Percentiles rank a stretch among this genome's conserved stretches.
Conservation (phyloP, 2,797 vertebrate genomes). For the Enteromius argenteus region DNA sequence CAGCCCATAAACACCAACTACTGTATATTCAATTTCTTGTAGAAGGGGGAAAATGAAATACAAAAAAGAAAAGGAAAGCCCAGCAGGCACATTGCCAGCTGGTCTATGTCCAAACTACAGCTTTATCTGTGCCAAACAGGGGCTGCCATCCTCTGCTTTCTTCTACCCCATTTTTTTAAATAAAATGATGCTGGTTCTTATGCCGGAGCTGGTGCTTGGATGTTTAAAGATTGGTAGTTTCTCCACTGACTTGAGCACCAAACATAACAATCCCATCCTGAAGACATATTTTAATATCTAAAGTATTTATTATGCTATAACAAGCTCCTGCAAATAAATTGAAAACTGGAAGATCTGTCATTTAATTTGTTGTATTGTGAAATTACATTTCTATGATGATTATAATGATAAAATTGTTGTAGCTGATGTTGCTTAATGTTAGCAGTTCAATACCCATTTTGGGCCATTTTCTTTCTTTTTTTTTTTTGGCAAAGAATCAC, state of each 20-base stretch:
- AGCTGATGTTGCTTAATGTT: background rate
- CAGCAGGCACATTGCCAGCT: conserved; percentile 68
- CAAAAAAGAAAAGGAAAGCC: conserved; percentile 50
- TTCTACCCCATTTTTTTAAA: conserved; percentile 13
- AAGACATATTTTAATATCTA: background rate
- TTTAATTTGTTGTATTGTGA: background rate
- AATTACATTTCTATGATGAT: background rate
- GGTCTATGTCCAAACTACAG: conserved; percentile 70
- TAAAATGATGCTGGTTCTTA: background rate
- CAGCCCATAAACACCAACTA: conserved; percentile 41
- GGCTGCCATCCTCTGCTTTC: conserved; percentile 59
- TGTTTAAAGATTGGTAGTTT: background rate
- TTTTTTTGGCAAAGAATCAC: background rate
- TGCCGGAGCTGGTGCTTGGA: background rate
- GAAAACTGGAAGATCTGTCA: background rate
- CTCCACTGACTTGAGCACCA: background rate
- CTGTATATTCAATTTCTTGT: conserved; percentile 33
- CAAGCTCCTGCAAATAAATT: background rate
- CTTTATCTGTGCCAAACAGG: conserved; percentile 71
- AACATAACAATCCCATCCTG: background rate
- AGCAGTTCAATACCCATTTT: background rate
- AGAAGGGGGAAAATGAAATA: conserved; percentile 23
- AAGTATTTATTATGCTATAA: background rate
- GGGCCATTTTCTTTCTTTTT: background rate
- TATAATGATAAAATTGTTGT: background rate